A percentile compares a stretch with the other conserved stretches of the same genome.
Conservation (phyloP, 2,888 invertebrate species). For the Hydriomena furcata region DNA sequence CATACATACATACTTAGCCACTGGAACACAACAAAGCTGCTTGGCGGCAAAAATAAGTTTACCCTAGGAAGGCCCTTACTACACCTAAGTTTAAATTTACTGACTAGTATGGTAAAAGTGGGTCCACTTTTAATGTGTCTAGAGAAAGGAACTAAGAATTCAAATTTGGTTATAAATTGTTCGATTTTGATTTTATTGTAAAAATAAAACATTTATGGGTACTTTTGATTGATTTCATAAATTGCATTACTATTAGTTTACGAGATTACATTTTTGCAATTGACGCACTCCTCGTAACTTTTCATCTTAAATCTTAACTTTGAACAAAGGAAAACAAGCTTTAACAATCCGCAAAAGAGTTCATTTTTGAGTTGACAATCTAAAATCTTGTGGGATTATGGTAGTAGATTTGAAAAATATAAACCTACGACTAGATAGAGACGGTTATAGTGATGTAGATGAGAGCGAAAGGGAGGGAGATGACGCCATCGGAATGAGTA, state of each 20-base stretch:
- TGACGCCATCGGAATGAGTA: slow-evolving; percentile 63
- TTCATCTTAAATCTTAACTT: slow-evolving; percentile 3
- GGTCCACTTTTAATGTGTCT: too few species aligned
- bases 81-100: too few species aligned
- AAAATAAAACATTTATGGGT: not conserved
- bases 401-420: slow-evolving; percentile 35
- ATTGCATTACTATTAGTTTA: slow-evolving; percentile 21
- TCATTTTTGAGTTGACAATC: slow-evolving; percentile 1
- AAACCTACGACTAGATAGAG: slow-evolving; percentile 52
- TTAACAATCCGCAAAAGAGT: not conserved
- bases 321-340: slow-evolving; percentile 7
- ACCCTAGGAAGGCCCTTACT: too few species aligned
- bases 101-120: too few species aligned
- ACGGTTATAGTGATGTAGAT: slow-evolving; percentile 37
- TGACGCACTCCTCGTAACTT: slow-evolving; percentile 19
- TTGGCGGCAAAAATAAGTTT: too few species aligned
- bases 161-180: too few species aligned
- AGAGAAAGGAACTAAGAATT: too few species aligned
- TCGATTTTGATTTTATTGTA: not conserved
- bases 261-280: slow-evolving; percentile 25
- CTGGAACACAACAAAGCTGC: too few species aligned
- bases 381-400: slow-evolving; percentile 6
- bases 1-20: too few species aligned
- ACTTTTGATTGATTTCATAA: slow-evolving; percentile 16
- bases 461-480: slow-evolving; percentile 58